Evolutionary conservation across 2,797 vertebrate genomes (phyloP).

Genomic region (Phalloptychus januarius): DNA sequence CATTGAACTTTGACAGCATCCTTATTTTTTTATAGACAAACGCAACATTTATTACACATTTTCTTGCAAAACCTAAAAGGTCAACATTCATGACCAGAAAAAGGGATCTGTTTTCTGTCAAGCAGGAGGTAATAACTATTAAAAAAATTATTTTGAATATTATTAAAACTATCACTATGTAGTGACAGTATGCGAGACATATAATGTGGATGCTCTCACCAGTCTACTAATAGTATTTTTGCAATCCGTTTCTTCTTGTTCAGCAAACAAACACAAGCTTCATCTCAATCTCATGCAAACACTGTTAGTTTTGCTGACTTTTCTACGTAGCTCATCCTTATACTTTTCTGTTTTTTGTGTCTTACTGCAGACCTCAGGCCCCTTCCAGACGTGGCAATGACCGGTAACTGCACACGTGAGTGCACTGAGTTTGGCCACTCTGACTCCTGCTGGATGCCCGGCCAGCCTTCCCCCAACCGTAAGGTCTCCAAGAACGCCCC

Average conservation of each 20-base stretch:
- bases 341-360: conserved; percentile 1
- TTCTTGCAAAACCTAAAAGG: conserved; percentile 1
- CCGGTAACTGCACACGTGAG: conserved; percentile 95
- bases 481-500: conserved; percentile 89
- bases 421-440: conserved; percentile 98
- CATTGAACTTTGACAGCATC: conserved; percentile 24
- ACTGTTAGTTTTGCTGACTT: background rate
- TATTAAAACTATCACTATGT: too few species aligned
- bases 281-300: conserved; percentile 1
- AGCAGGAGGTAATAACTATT: background rate
- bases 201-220: too few species aligned
- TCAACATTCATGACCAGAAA: background rate
- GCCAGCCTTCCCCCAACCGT: conserved; percentile 92
- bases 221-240: too few species aligned
- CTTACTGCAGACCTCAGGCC: conserved; percentile 89
- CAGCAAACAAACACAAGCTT: background rate
- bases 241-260: background rate
- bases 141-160: too few species aligned
- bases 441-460: conserved; percentile 99
- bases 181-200: too few species aligned
- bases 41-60: conserved; percentile 26
- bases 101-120: conserved; percentile 17
- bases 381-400: conserved; percentile 97
- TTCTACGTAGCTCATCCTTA: background rate
- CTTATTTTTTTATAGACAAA: conserved; percentile 9